These are phyloP conservation scores for Apteryx mantelli DNA, from an alignment of 2,113 vertebrate genomes.

Conservation along the genomic window DNA sequence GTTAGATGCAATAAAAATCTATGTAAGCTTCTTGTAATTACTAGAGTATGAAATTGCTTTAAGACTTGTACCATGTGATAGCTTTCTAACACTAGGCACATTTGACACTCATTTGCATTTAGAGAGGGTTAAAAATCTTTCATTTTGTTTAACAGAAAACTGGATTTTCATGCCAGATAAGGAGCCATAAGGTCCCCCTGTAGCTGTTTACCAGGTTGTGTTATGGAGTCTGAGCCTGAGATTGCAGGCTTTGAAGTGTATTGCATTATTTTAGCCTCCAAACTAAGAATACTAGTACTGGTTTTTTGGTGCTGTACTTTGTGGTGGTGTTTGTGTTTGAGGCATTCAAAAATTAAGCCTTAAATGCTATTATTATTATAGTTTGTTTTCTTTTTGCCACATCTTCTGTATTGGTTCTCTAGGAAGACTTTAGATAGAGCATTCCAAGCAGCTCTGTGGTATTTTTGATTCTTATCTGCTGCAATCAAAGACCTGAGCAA, in stretches of 20 bases:
- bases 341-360: not conserved
- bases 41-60: not conserved
- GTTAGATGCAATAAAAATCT: not conserved
- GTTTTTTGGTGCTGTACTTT: not conserved
- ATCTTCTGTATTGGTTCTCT: not conserved
- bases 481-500: not conserved
- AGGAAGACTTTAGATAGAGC: not conserved
- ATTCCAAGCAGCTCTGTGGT: not conserved
- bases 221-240: not conserved
- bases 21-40: not conserved
- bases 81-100: not conserved
- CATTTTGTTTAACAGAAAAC: not conserved
- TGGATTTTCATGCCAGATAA: not conserved
- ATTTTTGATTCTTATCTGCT: not conserved
- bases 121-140: not conserved
- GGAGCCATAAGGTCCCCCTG: not conserved
- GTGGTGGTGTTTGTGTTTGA: not conserved
- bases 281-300: rapidly evolving
- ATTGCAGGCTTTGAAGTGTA: not conserved
- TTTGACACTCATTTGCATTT: not conserved
- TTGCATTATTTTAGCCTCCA: not conserved
- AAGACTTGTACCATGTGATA: not conserved
- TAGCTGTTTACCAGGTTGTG: not conserved
- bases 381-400: not conserved
- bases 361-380: not conserved